Conservation (phyloP, 2,888 invertebrate genomes). For the Chrysolina oricalcia region DNA sequence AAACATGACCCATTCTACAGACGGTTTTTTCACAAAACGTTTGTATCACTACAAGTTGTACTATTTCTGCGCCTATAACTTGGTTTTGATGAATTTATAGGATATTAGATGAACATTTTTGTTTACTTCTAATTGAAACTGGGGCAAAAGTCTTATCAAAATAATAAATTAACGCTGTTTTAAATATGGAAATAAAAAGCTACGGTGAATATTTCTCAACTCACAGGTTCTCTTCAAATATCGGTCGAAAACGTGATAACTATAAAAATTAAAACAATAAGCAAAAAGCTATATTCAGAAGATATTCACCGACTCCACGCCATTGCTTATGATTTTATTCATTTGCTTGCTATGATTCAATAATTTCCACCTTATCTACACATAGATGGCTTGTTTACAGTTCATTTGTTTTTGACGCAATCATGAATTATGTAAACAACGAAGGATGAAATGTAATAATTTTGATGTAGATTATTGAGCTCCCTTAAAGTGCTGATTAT, state of each 20-base stretch:
- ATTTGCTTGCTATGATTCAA: not conserved
- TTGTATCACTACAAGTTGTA: too few species aligned
- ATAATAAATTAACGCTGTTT: too few species aligned
- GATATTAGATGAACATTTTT: too few species aligned
- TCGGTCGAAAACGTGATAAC: too few species aligned
- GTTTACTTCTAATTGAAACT: too few species aligned
- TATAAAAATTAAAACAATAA: not conserved
- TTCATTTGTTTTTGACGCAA: slow-evolving; percentile 6
- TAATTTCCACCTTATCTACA: not conserved
- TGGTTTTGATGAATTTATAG: too few species aligned
- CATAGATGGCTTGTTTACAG: not conserved
- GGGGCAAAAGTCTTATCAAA: too few species aligned
- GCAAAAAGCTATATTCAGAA: not conserved
- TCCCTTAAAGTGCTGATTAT: not conserved
- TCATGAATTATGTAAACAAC: not conserved
- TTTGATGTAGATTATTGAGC: not conserved
- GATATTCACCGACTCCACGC: not conserved
- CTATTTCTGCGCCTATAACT: too few species aligned
- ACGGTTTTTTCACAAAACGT: not conserved
- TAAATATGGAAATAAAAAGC: too few species aligned
- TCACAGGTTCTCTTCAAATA: not conserved
- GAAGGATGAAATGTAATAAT: not conserved
- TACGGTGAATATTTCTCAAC: not conserved
- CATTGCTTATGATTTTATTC: not conserved
- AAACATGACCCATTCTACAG: not conserved